A percentile compares a stretch with the other conserved stretches of the same genome.
Evolutionary conservation across 2,113 vertebrate genomes (phyloP).

Genomic region (Collichthys lucidus): DNA sequence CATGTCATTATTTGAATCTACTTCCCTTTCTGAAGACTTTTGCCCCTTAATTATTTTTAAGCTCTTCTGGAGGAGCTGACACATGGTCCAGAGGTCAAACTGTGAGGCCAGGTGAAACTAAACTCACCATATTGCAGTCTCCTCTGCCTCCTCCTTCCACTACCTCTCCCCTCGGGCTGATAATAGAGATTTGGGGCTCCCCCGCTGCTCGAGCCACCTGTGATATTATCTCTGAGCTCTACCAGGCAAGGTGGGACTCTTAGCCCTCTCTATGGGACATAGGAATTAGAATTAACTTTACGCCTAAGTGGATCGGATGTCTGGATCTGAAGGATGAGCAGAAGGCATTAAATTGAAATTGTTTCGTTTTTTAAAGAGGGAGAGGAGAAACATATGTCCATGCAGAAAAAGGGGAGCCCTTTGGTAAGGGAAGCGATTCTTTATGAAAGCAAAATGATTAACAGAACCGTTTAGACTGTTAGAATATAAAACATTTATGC

Average conservation of each 20-base stretch:
- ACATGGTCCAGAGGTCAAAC: conserved; percentile 85
- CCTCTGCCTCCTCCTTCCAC: conserved; percentile 76
- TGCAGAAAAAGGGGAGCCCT: neutral
- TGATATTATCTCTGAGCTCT: conserved; percentile 81
- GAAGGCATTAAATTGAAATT: conserved; percentile 47
- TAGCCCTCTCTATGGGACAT: conserved; percentile 52
- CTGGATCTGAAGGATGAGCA: conserved; percentile 55
- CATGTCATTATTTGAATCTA: conserved; percentile 31
- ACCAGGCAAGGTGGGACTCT: conserved; percentile 71
- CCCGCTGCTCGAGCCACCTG: conserved; percentile 84
- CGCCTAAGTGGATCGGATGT: conserved; percentile 63
- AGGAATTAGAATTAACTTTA: conserved; percentile 73
- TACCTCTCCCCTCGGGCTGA: conserved; percentile 75
- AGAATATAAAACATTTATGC: neutral
- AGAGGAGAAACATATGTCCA: conserved; percentile 20
- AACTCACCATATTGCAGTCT: conserved; percentile 85
- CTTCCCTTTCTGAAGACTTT: conserved; percentile 54
- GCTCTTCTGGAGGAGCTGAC: conserved; percentile 82
- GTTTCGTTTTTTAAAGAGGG: neutral
- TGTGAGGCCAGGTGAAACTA: conserved; percentile 86
- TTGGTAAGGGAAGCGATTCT: neutral
- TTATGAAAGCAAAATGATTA: neutral
- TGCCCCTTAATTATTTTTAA: conserved; percentile 86
- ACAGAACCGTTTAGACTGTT: neutral
- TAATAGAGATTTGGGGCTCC: conserved; percentile 82